Conservation (phyloP, 2,888 invertebrate species). For the Formica aserva region DNA sequence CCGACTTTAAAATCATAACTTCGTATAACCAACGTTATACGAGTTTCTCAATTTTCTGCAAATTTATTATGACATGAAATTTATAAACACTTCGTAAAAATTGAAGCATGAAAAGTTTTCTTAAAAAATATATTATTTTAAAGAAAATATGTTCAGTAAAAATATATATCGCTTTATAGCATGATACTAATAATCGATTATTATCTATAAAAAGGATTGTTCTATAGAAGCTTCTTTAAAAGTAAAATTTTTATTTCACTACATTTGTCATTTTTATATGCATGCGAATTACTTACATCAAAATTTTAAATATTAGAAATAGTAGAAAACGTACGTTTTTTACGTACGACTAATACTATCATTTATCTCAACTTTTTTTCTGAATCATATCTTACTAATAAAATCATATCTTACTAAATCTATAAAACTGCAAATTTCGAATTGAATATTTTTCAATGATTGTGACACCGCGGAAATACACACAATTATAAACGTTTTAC, state of each 20-base stretch:
- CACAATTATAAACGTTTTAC: not conserved
- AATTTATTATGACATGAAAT: not conserved
- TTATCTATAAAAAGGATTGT: not conserved
- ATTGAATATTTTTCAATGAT: not conserved
- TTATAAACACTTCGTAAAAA: not conserved
- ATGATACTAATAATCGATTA: not conserved
- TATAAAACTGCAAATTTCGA: constrained; percentile 17
- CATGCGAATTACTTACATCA: not conserved
- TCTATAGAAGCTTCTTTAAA: not conserved
- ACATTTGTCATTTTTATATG: not conserved
- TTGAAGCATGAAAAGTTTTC: not conserved
- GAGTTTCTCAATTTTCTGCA: not conserved
- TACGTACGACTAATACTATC: not conserved
- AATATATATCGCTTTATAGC: not conserved
- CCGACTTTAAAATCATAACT: constrained; percentile 21
- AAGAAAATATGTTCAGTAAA: not conserved
- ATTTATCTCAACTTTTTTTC: not conserved
- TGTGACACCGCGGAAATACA: not conserved
- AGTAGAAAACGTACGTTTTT: not conserved
- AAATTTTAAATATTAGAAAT: not conserved
- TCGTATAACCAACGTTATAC: not conserved
- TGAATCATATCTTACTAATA: not conserved
- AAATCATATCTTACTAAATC: not conserved
- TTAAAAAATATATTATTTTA: not conserved
- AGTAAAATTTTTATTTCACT: not conserved